Evolutionary conservation across 2,113 vertebrate species (phyloP), one percentile per base, ranked within the genome.

Genomic region (Oxygymnocypris stewartii): DNA sequence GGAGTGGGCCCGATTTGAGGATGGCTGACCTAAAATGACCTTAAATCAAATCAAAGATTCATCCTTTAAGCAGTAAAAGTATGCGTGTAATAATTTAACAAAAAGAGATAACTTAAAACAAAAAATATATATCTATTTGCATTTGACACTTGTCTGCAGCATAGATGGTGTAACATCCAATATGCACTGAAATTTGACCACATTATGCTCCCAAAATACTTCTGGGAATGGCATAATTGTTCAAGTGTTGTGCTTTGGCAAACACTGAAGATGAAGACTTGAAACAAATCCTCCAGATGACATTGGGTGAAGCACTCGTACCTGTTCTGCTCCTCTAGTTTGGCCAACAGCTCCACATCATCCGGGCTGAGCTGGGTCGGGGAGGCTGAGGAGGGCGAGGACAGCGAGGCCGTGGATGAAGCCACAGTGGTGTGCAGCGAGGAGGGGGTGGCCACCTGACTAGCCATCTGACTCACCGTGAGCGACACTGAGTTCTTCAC

Each of bases 391-490:
- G 96, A 94, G 0, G 97, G 97, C 0, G 97, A 97, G 23, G 97
- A 97, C 61, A 96, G 92, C 0, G 97, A 96, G 49, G 90, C 63
- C 18, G 93, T 83, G 59, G 90, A 77, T 28, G 90, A 84, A 35
- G 86, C 87, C 54, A 95, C 95, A 54, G 94, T 95, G 91, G 97
- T 98, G 90, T 96, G 96, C 86, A 98, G 92, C 25, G 95, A 94
- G 16, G 96, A 97, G 88, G 97, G 95, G 84, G 97, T 95, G 91
- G 96, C 97, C 96, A 99, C 98, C 96, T 99, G 97, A 93, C 98
- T 99, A 96, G 98, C 98, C 98, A 99, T 99, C 96, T 99, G 98
- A 96, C 96, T 98, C 97, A 99, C 98, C 86, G 96, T 97, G 89
- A 97, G 96, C 6, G 97, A 98, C 59, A 99, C 96, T 0, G 98